Conservation (phyloP, 2,113 vertebrate species). For the Tenrec ecaudatus region DNA sequence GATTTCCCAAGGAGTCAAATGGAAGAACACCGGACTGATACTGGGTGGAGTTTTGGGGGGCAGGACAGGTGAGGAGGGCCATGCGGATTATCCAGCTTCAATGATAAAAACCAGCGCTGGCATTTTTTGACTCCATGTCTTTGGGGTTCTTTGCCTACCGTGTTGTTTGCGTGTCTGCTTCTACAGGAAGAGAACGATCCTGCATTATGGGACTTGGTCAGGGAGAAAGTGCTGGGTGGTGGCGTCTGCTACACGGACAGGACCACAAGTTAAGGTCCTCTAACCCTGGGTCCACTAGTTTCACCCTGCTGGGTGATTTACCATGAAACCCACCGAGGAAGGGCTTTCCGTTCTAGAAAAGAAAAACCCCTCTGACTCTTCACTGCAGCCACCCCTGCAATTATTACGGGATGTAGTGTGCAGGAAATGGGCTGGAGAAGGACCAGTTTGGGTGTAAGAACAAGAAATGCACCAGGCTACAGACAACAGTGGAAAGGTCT, state of each 20-base stretch:
- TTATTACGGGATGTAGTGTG: background rate
- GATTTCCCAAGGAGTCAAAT: constrained; percentile 6
- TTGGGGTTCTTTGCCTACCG: background rate
- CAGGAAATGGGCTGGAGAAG: background rate
- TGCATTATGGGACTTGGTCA: background rate
- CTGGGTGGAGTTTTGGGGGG: background rate
- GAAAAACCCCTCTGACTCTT: background rate
- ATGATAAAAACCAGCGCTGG: background rate
- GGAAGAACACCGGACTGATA: background rate
- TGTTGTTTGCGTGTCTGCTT: background rate
- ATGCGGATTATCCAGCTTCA: background rate
- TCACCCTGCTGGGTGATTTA: background rate
- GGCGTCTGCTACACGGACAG: background rate
- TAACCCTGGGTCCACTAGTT: background rate
- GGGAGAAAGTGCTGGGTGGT: background rate
- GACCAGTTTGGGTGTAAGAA: background rate
- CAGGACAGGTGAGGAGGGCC: rapidly evolving
- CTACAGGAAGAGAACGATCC: background rate
- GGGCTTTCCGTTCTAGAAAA: constrained; percentile 35
- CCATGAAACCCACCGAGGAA: background rate
- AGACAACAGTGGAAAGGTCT: too few relatives aligned
- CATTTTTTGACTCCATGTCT: background rate
- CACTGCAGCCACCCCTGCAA: background rate
- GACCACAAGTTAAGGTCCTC: background rate
- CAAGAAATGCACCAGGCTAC: background rate